Evolutionary conservation across 2,113 vertebrate species (phyloP).

Genomic region (Oncorhynchus clarkii): DNA sequence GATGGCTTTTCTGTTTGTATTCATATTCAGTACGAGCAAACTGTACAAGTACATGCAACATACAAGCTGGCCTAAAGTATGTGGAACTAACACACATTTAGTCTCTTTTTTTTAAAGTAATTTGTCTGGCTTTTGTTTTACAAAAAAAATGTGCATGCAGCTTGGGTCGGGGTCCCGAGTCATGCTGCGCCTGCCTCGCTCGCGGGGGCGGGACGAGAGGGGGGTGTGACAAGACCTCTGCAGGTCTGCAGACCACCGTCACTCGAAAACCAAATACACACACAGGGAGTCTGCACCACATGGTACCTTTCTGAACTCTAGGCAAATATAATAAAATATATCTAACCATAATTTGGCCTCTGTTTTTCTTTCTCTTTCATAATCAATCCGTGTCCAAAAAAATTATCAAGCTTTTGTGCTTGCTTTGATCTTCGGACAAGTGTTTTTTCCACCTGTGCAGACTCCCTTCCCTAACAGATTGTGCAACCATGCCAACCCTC

Average conservation of each 20-base stretch:
- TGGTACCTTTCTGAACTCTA: constrained; percentile 54
- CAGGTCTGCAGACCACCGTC: constrained; percentile 29
- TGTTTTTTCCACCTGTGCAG: constrained; percentile 55
- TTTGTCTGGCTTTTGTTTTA: constrained; percentile 76
- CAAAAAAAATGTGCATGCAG: constrained; percentile 89
- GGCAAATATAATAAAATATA: constrained; percentile 63
- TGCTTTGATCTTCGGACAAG: constrained; percentile 83
- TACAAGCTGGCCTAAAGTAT: constrained; percentile 94
- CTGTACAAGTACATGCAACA: constrained; percentile 99
- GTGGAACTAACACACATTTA: constrained; percentile 94
- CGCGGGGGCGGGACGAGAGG: constrained; percentile 45
- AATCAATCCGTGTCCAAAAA: constrained; percentile 59
- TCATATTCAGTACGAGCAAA: constrained; percentile 98
- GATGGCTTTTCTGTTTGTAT: constrained; percentile 89
- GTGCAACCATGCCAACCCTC: constrained; percentile 12
- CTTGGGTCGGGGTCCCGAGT: constrained; percentile 84
- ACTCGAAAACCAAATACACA: constrained; percentile 62
- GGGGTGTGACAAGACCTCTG: constrained; percentile 3
- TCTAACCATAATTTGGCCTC: constrained; percentile 51
- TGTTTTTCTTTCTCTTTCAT: constrained; percentile 23
- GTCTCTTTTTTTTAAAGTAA: constrained; percentile 70
- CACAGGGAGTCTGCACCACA: constrained; percentile 69
- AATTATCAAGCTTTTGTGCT: constrained; percentile 89
- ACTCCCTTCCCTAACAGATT: constrained; percentile 12
- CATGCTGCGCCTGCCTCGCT: constrained; percentile 90